Percentiles rank a stretch among this genome's conserved stretches.
These are phyloP conservation scores for Sandelia bainsii DNA, from an alignment of 2,797 vertebrate genomes.

Conservation along the genomic window DNA sequence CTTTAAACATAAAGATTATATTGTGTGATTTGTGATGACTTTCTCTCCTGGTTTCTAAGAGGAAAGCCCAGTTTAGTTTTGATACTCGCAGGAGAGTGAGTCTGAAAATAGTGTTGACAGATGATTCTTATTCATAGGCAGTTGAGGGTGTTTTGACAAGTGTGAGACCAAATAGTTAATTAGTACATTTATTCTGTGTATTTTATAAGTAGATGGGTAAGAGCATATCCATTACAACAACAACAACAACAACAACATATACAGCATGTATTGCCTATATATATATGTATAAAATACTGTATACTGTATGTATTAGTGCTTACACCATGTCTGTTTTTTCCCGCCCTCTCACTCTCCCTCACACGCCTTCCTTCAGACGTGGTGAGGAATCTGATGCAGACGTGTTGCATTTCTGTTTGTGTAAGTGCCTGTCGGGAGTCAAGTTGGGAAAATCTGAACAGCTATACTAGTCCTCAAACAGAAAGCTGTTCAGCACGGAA, in stretches of 20 bases:
- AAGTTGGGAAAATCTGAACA: constrained; percentile 68
- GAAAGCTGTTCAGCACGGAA: constrained; percentile 39
- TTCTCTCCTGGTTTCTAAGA: constrained; percentile 44
- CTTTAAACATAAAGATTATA: constrained; percentile 81
- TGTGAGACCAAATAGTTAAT: constrained; percentile 49
- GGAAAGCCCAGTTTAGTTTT: constrained; percentile 62
- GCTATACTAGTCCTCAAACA: constrained; percentile 52
- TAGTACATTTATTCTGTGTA: constrained; percentile 18
- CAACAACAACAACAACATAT: no score
- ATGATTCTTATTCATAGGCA: constrained; percentile 55
- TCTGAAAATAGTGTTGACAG: constrained; percentile 69
- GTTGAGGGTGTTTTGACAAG: constrained; percentile 48
- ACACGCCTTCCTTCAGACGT: constrained; percentile 62
- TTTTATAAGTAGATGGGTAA: constrained; percentile 42
- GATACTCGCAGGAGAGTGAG: constrained; percentile 34
- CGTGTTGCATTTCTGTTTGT: constrained; percentile 84
- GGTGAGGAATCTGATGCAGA: constrained; percentile 83
- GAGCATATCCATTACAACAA: constrained; percentile 19
- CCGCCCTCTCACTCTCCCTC: constrained; percentile 28
- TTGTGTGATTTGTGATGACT: constrained; percentile 74
- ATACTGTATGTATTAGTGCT: not conserved
- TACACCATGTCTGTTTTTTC: constrained; percentile 12
- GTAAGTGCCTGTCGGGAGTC: constrained; percentile 67
- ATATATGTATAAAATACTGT: not conserved
- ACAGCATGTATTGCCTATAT: not conserved